Base-by-base conservation (phyloP, 2,888 invertebrate species). In the Ctenicera cuprea region DNA sequence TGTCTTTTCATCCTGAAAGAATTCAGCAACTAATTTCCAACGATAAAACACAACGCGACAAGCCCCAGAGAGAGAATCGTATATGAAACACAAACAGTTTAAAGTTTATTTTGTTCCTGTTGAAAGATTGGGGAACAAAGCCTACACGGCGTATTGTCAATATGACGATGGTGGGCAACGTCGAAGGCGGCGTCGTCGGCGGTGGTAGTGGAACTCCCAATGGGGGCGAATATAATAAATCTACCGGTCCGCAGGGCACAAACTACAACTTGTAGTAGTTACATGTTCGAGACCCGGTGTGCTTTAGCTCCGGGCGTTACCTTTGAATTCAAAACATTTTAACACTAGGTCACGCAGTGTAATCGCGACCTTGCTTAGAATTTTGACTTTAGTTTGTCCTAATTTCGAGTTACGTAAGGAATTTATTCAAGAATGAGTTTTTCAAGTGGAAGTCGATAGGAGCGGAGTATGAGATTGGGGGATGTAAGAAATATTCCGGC, bases 191-290 rank as follows among this genome's bases (percentile, higher is more conserved):
- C 43, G 30, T 9, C 43, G 67, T 22, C 22, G 45, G 59, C 57
- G 67, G 59, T 20, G 59, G 30, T 57, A 63, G 37, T 12, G 61
- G 7, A 20, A 45, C 37, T 33, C 78, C 76, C 74, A 62, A 18
- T 64, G 62, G 77, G 74, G 62, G 62, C 68, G 69, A 76, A 77
- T 76, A 76, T 77, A 78, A 78, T 78, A 78, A 78, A 78, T 78
- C 78, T 77, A 74, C 76, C 59, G 74, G 70, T 72, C 76, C 72
- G 54, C 66, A 61, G 74, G 72, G 73, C 72, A 74, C 68, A 52
- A 68, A 63, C 72, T 74, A 76, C 76, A 76, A 76, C 70, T 52
- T 76, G 76, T 76, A 72, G 74, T 68, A 48, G 48, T 48, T 48
- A 48, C 48, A 48, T 48, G 48, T 48, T 48, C 48, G 48, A 48